These are phyloP conservation scores for Noctuana brunneofusca DNA, from an alignment of 2,888 invertebrate genomes.

Conservation along the genomic window DNA sequence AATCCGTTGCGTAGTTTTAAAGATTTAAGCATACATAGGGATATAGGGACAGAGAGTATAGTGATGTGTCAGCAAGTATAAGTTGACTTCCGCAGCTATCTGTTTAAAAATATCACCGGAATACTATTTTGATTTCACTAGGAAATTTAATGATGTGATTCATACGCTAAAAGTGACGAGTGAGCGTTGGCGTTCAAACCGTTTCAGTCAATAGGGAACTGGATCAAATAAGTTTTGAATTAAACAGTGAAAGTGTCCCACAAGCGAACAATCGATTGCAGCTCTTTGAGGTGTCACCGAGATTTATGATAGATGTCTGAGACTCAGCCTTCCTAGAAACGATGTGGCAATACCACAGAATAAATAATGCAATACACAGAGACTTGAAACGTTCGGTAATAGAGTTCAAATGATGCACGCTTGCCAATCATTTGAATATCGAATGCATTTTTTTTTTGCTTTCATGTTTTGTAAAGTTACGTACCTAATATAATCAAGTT, in stretches of 20 bases:
- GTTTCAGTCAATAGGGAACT: conserved; percentile 56
- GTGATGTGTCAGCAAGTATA: not conserved
- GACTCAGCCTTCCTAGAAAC: conserved; percentile 52
- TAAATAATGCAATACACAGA: too few relatives aligned
- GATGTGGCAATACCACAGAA: conserved; percentile 22
- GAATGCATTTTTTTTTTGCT: not conserved
- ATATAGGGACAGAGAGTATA: too few relatives aligned
- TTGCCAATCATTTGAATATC: not conserved
- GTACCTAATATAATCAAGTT: too few relatives aligned
- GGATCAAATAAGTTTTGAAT: conserved; percentile 68
- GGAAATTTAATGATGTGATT: not conserved
- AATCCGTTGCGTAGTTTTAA: too few relatives aligned
- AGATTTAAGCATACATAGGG: too few relatives aligned
- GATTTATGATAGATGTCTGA: conserved; percentile 62
- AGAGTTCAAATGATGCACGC: not conserved
- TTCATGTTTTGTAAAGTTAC: not conserved
- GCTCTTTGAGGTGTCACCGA: conserved; percentile 71
- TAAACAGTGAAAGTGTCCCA: conserved; percentile 76
- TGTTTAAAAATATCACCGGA: not conserved
- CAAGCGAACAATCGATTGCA: conserved; percentile 71
- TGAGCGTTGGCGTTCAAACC: conserved; percentile 18
- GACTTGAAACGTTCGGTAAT: not conserved
- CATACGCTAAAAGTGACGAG: conserved; percentile 3
- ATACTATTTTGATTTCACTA: not conserved
- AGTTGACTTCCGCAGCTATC: not conserved